Evolutionary conservation across 1,140 invertebrate genomes (phyloP), one percentile per base, ranked within the genome.

Genomic region (Melitaea cinxia): DNA sequence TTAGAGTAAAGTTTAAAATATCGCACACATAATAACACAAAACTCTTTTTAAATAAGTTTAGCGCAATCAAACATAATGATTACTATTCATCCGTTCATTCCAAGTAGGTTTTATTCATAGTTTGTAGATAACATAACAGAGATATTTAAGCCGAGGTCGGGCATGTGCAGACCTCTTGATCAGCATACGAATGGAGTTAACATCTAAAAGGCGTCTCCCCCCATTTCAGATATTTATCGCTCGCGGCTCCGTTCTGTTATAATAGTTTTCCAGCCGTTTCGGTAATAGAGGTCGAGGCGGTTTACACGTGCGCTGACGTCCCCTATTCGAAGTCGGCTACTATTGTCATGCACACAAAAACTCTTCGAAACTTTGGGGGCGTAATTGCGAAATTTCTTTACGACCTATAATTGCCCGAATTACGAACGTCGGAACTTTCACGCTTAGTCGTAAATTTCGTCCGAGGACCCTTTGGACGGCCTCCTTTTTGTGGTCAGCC

Each of bases 301-400:
- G 7, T 19, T 45, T 45, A 45, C 39, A 45, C 39, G 39, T 19
- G 39, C 14, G 1, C 39, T 9, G 10, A 9, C 39, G n/a, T n/a
- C 14, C n/a, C 39, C 26, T 28, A 55, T 47, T 63, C 24, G 52
- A 55, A 12, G 60, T 19, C 19, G 50, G 26, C 12, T 7, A 15
- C 68, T 59, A 65, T 72, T 79, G 72, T 77, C 54, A 54, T 54
- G 59, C 59, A 45, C 54, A 62, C 35, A 62, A 54, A 62, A 54
- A 52, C 0, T 12, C 14, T 14, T 50, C 49, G 23, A 53, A 39
- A 42, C 47, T 15, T 26, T 28, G n/a, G 49, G 50, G 61, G 54
- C 42, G 70, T 77, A 84, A 82, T 82, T 75, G 76, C 76, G 65
- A 80, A 76, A 82, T 80, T 84, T 75, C 80, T 75, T 76, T 76